A percentile compares a stretch with the other conserved stretches of the same genome.
phyloP scores from a whole-genome alignment of 2,113 vertebrate genomes.

The Thomomys bottae region DNA sequence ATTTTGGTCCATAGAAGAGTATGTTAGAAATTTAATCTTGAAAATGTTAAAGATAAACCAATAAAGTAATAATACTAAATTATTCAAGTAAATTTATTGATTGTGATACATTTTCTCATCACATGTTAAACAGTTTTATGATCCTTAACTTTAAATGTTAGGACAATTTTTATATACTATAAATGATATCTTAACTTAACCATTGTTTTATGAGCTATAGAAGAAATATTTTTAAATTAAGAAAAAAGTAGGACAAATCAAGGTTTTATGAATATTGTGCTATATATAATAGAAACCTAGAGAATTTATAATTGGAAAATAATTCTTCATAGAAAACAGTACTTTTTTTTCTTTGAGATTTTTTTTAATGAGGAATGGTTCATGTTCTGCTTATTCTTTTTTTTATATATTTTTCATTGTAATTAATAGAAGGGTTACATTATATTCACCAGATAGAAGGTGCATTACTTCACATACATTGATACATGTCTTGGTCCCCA shows the following conservation, averaged over 20 bases:
- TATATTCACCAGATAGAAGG: too few species aligned
- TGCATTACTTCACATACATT: too few species aligned
- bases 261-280: background rate
- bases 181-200: background rate
- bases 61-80: constrained; percentile 10
- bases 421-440: too few species aligned
- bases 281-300: background rate
- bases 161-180: background rate
- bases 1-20: background rate
- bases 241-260: background rate
- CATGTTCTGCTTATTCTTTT: too few species aligned
- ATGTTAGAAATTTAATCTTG: constrained; percentile 14
- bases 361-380: too few species aligned
- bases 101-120: background rate
- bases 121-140: background rate
- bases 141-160: constrained; percentile 26
- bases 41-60: background rate
- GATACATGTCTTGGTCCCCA: too few species aligned
- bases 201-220: background rate
- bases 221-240: constrained; percentile 13
- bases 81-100: background rate
- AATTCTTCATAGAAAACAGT: background rate
- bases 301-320: background rate
- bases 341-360: too few species aligned
- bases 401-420: too few species aligned